Evolutionary conservation across 2,888 invertebrate species (phyloP).

Genomic region (Brachypterus glaber): DNA sequence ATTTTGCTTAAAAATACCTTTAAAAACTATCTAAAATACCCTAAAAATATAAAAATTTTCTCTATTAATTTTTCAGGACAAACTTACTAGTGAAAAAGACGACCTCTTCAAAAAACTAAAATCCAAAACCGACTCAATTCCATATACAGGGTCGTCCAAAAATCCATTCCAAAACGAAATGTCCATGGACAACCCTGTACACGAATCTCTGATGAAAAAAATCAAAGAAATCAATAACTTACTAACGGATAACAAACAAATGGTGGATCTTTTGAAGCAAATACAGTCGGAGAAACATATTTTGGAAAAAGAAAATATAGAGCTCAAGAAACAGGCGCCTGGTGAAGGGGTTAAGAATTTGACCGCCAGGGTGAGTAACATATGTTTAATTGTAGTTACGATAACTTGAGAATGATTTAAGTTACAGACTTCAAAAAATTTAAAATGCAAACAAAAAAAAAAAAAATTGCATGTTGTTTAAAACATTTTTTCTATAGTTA

Average conservation of each 20-base stretch:
- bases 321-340: constrained; percentile 31
- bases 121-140: constrained; percentile 33
- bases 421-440: too few relatives aligned
- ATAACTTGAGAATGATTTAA: too few relatives aligned
- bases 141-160: constrained; percentile 38
- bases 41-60: too few relatives aligned
- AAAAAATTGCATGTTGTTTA: too few relatives aligned
- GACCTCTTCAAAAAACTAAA: constrained; percentile 41
- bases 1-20: too few relatives aligned
- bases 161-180: too few relatives aligned
- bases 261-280: constrained; percentile 39
- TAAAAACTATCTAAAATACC: too few relatives aligned
- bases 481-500: too few relatives aligned
- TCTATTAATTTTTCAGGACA: constrained; percentile 42
- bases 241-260: constrained; percentile 45
- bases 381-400: too few relatives aligned
- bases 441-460: too few relatives aligned
- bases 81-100: constrained; percentile 42
- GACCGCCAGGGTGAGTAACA: constrained; percentile 29
- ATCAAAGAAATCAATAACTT: constrained; percentile 43
- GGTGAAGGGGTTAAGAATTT: constrained; percentile 32
- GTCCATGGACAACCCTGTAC: constrained; percentile 8
- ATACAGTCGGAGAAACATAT: constrained; percentile 42
- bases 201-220: constrained; percentile 19
- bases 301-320: constrained; percentile 42